These are phyloP conservation scores for Pocota personata DNA, from an alignment of 2,888 invertebrate species.

Conservation along the genomic window DNA sequence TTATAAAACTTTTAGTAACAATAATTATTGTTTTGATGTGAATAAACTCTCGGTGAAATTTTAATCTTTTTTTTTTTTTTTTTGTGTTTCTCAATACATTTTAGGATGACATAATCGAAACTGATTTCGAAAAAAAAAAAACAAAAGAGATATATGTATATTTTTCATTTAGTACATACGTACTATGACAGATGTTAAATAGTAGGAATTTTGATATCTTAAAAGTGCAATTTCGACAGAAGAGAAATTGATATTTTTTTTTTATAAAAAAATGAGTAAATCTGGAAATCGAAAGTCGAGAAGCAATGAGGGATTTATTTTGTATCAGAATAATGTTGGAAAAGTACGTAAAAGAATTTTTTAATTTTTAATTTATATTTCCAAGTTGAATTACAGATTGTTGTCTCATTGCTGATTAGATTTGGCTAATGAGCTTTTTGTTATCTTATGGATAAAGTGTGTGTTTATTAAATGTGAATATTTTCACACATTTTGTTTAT, in stretches of 20 bases:
- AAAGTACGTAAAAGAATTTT: slow-evolving; percentile 54
- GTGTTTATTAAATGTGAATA: background rate
- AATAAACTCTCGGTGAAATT: slow-evolving; percentile 4
- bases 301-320: slow-evolving; percentile 77
- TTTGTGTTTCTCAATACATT: slow-evolving; percentile 7
- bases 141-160: background rate
- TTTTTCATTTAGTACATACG: slow-evolving; percentile 29
- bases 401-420: slow-evolving; percentile 26
- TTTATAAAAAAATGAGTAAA: slow-evolving; percentile 54
- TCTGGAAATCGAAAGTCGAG: slow-evolving; percentile 74
- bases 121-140: slow-evolving; percentile 56
- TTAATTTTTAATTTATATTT: background rate
- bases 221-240: slow-evolving; percentile 59
- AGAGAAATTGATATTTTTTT: slow-evolving; percentile 44
- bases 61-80: slow-evolving; percentile 12
- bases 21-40: background rate
- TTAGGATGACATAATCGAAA: slow-evolving; percentile 63
- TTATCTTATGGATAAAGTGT: background rate
- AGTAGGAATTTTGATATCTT: slow-evolving; percentile 26
- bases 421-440: background rate
- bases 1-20: background rate
- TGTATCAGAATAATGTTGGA: slow-evolving; percentile 73
- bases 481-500: slow-evolving; percentile 22
- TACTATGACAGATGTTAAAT: slow-evolving; percentile 50
- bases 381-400: background rate